Conservation (phyloP, 2,888 invertebrate species). For the Melipona beecheii region DNA sequence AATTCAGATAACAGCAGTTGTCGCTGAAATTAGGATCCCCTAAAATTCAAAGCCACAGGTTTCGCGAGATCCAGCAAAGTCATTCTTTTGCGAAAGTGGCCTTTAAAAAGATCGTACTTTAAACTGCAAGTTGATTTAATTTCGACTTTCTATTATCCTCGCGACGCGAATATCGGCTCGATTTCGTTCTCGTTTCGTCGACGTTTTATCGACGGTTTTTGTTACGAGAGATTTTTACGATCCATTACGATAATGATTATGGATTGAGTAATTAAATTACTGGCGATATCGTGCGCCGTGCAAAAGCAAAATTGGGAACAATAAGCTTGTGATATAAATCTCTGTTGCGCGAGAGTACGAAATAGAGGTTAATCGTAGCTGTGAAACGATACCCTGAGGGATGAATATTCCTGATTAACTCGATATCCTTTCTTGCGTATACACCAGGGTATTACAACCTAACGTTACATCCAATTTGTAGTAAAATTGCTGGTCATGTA, state of each 20-base stretch:
- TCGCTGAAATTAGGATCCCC: slow-evolving; percentile 23
- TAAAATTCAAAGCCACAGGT: slow-evolving; percentile 28
- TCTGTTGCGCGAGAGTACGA: slow-evolving; percentile 35
- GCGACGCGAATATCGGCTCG: background rate
- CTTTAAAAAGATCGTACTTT: background rate
- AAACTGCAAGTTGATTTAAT: too few species aligned
- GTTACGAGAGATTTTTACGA: background rate
- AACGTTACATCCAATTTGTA: slow-evolving; percentile 54
- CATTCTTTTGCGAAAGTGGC: slow-evolving; percentile 1
- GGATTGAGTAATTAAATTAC: slow-evolving; percentile 39
- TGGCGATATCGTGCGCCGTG: background rate
- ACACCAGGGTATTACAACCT: slow-evolving; percentile 49
- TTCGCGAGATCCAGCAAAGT: slow-evolving; percentile 9
- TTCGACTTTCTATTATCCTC: background rate
- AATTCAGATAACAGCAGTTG: too few species aligned
- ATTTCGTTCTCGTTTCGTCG: background rate
- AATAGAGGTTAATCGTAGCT: slow-evolving; percentile 56
- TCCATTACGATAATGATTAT: background rate
- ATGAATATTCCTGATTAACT: slow-evolving; percentile 67
- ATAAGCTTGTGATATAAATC: slow-evolving; percentile 49
- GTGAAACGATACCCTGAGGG: slow-evolving; percentile 60
- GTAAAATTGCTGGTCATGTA: slow-evolving; percentile 43
- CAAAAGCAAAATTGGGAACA: slow-evolving; percentile 33
- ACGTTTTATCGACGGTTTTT: background rate
- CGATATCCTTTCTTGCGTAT: slow-evolving; percentile 57